phyloP scores from a whole-genome alignment of 2,888 invertebrate genomes.

The Saturnia japonica region DNA sequence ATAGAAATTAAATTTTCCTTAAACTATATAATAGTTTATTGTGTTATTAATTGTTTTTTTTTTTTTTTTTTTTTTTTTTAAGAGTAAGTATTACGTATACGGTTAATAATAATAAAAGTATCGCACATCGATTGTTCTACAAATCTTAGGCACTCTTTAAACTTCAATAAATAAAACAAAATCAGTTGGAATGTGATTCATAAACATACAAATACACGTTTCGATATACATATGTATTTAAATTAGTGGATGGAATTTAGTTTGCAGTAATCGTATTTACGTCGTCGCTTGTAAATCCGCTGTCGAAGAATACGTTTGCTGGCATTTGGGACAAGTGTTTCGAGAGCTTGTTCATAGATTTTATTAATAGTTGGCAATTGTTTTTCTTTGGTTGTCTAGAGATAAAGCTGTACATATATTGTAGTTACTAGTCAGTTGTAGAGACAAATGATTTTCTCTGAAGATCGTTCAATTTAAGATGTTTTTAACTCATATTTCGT shows the following conservation, averaged over 20 bases:
- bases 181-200: neutral
- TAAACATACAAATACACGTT: neutral
- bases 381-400: neutral
- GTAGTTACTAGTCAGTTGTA: neutral
- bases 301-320: neutral
- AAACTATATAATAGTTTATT: too few relatives aligned
- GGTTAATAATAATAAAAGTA: too few relatives aligned
- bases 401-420: too few relatives aligned
- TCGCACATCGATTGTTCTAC: too few relatives aligned
- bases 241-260: neutral
- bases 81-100: too few relatives aligned
- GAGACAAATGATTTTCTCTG: neutral
- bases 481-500: neutral
- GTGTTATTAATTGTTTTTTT: too few relatives aligned
- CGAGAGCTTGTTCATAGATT: neutral
- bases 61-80: too few relatives aligned
- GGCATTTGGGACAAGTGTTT: conserved; percentile 1
- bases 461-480: neutral
- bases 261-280: neutral
- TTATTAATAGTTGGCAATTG: conserved; percentile 5
- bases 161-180: neutral
- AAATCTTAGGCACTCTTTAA: too few relatives aligned
- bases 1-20: too few relatives aligned
- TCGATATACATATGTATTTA: neutral
- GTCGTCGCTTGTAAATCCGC: neutral